A percentile compares a stretch with the other conserved stretches of the same genome.
These are phyloP conservation scores for Scartelaos histophorus DNA, from an alignment of 2,113 vertebrate species.

Conservation along the genomic window DNA sequence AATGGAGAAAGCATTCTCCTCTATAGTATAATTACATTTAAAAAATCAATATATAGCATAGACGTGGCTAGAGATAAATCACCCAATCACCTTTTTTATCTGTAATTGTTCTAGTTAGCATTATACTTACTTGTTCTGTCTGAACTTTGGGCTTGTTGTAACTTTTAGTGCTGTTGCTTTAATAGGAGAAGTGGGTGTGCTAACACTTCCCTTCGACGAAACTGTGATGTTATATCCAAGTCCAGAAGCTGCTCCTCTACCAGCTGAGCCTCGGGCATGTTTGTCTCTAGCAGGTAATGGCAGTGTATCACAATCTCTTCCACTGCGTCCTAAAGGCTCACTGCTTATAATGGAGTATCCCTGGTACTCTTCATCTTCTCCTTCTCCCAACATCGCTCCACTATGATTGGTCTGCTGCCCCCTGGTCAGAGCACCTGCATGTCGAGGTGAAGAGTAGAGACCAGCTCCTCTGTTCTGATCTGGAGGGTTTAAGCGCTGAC, in stretches of 20 bases:
- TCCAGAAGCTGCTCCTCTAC: conserved; percentile 48
- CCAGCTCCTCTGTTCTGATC: conserved; percentile 66
- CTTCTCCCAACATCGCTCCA: conserved; percentile 44
- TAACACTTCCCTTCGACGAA: conserved; percentile 84
- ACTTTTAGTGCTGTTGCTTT: conserved; percentile 79
- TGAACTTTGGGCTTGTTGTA: conserved; percentile 66
- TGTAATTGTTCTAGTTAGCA: background rate
- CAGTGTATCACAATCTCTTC: conserved; percentile 76
- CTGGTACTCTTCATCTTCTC: conserved; percentile 88
- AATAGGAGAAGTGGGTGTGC: conserved; percentile 87
- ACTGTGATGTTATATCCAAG: conserved; percentile 60
- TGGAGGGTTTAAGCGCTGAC: conserved; percentile 74
- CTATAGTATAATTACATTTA: no score
- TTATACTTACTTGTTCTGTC: conserved; percentile 50
- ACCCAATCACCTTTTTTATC: background rate
- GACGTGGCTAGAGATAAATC: background rate
- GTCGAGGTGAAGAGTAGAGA: conserved; percentile 61
- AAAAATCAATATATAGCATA: no score
- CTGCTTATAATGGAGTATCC: conserved; percentile 94
- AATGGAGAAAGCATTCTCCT: no score
- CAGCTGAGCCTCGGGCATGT: conserved; percentile 48
- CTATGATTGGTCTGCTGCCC: conserved; percentile 35
- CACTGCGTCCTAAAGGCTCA: conserved; percentile 78
- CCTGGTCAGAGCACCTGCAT: conserved; percentile 43
- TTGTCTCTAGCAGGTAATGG: conserved; percentile 79